phyloP scores from a whole-genome alignment of 2,888 invertebrate genomes.

The Athalia cordata region DNA sequence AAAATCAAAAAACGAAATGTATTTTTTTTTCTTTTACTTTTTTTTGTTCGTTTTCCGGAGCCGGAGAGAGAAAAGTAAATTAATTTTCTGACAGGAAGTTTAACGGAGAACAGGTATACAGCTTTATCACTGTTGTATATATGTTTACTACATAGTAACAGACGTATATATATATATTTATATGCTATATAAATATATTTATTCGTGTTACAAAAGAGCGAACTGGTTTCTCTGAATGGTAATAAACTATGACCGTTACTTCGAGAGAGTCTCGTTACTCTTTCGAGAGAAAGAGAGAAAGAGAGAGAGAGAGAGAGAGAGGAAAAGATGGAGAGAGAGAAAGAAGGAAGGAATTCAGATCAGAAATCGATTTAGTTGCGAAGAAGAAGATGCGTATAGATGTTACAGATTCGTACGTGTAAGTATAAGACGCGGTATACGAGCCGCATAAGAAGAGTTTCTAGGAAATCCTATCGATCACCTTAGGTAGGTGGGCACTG shows the following conservation, averaged over 20 bases:
- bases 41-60: too few relatives aligned
- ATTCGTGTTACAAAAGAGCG: conserved; percentile 9
- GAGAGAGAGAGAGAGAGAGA: too few relatives aligned
- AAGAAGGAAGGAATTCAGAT: not conserved
- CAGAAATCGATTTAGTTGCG: conserved; percentile 24
- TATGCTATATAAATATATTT: not conserved
- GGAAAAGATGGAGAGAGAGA: too few relatives aligned
- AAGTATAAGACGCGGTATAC: not conserved
- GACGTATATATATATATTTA: not conserved
- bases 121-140: too few relatives aligned
- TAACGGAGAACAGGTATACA: too few relatives aligned
- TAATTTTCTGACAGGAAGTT: too few relatives aligned
- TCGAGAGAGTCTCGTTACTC: conserved; percentile 24
- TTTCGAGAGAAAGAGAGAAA: not conserved
- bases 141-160: not conserved
- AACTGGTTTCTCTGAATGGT: conserved; percentile 38
- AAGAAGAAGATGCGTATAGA: conserved; percentile 21
- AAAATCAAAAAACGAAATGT: too few relatives aligned
- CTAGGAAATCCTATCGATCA: not conserved
- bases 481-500: too few relatives aligned
- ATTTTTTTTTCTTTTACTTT: too few relatives aligned
- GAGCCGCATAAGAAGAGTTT: not conserved
- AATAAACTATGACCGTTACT: conserved; percentile 41
- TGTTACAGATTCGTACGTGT: conserved; percentile 8
- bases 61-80: too few relatives aligned